Evolutionary conservation across 2,797 vertebrate species (phyloP).

Genomic region (Triplophysa yarkandensis): DNA sequence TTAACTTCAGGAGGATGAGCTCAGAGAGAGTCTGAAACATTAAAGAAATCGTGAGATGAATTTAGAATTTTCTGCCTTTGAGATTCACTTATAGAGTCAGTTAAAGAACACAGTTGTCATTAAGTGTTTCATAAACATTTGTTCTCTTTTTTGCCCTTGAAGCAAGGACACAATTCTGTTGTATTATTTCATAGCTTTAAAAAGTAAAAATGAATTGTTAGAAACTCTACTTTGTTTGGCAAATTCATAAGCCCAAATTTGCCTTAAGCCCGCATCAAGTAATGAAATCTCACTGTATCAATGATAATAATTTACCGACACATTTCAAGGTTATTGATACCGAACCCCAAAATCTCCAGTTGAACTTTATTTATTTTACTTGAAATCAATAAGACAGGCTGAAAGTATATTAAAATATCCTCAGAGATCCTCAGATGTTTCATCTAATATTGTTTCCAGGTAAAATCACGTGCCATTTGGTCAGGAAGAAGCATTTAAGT

Average conservation of each 20-base stretch:
- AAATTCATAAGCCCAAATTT: not conserved
- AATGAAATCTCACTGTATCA: not conserved
- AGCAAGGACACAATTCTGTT: too few species aligned
- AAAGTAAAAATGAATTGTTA: too few species aligned
- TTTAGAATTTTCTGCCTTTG: not conserved
- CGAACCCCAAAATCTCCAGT: slow-evolving; percentile 1
- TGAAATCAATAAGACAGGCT: too few species aligned
- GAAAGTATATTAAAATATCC: slow-evolving; percentile 3
- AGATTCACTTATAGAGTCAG: not conserved
- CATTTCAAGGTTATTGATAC: not conserved
- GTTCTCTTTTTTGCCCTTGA: not conserved
- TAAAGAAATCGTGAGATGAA: not conserved
- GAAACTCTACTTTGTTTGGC: too few species aligned
- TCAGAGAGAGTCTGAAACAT: not conserved
- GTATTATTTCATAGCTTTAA: too few species aligned
- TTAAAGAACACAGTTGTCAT: not conserved
- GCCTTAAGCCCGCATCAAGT: not conserved
- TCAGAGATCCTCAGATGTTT: slow-evolving; percentile 12
- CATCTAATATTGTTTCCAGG: slow-evolving; percentile 12
- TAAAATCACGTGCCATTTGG: not conserved
- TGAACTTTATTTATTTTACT: too few species aligned
- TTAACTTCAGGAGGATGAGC: not conserved
- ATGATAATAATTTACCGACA: slow-evolving; percentile 1
- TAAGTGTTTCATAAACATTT: not conserved
- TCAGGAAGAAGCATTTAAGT: slow-evolving; percentile 10